phyloP scores from a whole-genome alignment of 2,888 invertebrate genomes.

The Listrodromus nycthemerus region DNA sequence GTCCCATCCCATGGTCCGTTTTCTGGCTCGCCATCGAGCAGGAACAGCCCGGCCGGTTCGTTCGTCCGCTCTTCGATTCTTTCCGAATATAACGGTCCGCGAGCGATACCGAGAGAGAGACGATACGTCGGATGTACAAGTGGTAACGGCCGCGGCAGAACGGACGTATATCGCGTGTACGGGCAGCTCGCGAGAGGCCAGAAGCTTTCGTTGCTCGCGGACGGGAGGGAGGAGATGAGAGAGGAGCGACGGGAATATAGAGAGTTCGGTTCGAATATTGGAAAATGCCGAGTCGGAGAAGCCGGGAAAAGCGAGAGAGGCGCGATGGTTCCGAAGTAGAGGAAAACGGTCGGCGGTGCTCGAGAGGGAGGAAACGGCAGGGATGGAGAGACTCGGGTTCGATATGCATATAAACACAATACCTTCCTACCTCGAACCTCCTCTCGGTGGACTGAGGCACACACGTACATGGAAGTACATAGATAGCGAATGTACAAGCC shows the following conservation, averaged over 20 bases:
- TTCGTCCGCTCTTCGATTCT: conserved; percentile 80
- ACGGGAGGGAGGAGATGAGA: not conserved
- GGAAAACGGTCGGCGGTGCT: conserved; percentile 13
- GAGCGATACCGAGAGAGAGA: conserved; percentile 63
- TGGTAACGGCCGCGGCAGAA: conserved; percentile 35
- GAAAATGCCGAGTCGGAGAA: conserved; percentile 82
- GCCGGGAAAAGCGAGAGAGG: conserved; percentile 70
- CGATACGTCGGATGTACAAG: conserved; percentile 20
- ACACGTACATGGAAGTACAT: conserved; percentile 44
- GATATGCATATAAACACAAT: conserved; percentile 84
- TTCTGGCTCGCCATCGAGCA: conserved; percentile 45
- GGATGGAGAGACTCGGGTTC: conserved; percentile 73
- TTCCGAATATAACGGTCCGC: conserved; percentile 83
- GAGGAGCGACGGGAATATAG: conserved; percentile 29
- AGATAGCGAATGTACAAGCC: conserved; percentile 11
- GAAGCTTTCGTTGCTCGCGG: conserved; percentile 57
- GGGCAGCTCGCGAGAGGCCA: not conserved
- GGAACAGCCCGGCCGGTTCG: conserved; percentile 63
- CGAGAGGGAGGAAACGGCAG: conserved; percentile 19
- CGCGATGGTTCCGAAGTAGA: conserved; percentile 18
- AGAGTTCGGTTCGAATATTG: conserved; percentile 81
- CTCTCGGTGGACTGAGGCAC: conserved; percentile 63
- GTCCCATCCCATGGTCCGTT: conserved; percentile 36
- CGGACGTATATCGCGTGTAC: conserved; percentile 3
- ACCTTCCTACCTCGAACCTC: conserved; percentile 76